These are phyloP conservation scores for Danaus melanippus DNA, from an alignment of 1,140 invertebrate species.

Conservation along the genomic window DNA sequence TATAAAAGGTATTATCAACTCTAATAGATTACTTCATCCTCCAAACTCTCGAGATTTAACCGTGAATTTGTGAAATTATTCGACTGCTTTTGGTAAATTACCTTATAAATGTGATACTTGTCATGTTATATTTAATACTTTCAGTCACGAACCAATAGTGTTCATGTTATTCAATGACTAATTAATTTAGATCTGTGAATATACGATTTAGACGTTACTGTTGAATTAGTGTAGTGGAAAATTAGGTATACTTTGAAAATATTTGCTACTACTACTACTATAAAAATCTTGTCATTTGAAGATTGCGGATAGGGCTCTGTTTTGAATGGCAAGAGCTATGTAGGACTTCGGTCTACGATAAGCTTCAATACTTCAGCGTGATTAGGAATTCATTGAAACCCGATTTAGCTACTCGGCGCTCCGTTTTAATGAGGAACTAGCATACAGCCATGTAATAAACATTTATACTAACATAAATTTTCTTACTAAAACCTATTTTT, in stretches of 20 bases:
- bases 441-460: too few relatives aligned
- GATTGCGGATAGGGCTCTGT: neutral
- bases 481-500: too few relatives aligned
- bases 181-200: too few relatives aligned
- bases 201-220: too few relatives aligned
- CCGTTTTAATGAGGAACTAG: too few relatives aligned
- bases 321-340: neutral
- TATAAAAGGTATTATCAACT: constrained; percentile 7
- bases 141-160: too few relatives aligned
- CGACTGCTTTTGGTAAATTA: constrained; percentile 9
- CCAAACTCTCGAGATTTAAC: constrained; percentile 27
- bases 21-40: constrained; percentile 13
- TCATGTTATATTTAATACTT: neutral
- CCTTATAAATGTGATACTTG: constrained; percentile 6
- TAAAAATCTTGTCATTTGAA: too few relatives aligned
- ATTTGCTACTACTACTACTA: too few relatives aligned
- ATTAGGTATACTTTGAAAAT: too few relatives aligned
- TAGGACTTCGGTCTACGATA: constrained; percentile 18
- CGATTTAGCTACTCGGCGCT: neutral
- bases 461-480: too few relatives aligned
- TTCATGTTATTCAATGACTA: too few relatives aligned
- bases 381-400: constrained; percentile 29
- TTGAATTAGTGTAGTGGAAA: too few relatives aligned
- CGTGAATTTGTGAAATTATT: constrained; percentile 44
- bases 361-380: constrained; percentile 19